A percentile compares a stretch with the other conserved stretches of the same genome.
Conservation (phyloP, 1,140 invertebrate genomes). For the Tenebrio molitor region DNA sequence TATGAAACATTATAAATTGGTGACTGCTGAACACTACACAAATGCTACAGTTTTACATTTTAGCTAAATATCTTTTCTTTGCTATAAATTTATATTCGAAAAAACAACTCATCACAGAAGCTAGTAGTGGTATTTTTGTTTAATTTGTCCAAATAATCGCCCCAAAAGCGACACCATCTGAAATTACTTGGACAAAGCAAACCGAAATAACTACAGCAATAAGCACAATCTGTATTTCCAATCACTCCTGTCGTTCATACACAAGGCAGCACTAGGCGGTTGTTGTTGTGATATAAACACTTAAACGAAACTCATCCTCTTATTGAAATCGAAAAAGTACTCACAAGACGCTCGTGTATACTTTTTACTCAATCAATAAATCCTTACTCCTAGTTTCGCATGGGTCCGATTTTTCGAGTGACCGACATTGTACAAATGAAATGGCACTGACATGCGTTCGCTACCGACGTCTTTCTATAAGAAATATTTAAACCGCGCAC, state of each 20-base stretch:
- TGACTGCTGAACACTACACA: conserved; percentile 57
- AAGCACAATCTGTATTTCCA: conserved; percentile 50
- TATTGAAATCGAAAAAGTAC: conserved; percentile 18
- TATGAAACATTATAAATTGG: conserved; percentile 56
- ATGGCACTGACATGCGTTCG: conserved; percentile 24
- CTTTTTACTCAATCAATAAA: conserved; percentile 29
- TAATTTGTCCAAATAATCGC: conserved; percentile 25
- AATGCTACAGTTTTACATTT: conserved; percentile 51
- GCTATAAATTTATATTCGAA: conserved; percentile 50
- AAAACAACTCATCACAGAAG: conserved; percentile 62
- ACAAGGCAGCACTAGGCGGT: conserved; percentile 55
- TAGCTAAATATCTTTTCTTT: conserved; percentile 55
- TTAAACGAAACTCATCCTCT: conserved; percentile 33
- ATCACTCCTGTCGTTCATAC: conserved; percentile 51
- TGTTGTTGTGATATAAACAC: conserved; percentile 42
- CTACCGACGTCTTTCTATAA: conserved; percentile 20
- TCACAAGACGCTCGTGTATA: neutral
- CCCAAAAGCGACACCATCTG: neutral
- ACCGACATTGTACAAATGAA: conserved; percentile 10
- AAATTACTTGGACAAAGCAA: conserved; percentile 43
- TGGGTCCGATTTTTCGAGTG: neutral
- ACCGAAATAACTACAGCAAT: conserved; percentile 48
- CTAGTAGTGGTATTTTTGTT: conserved; percentile 53
- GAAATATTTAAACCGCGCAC: conserved; percentile 26
- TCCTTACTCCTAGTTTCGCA: conserved; percentile 16